phyloP scores from a whole-genome alignment of 1,140 invertebrate species.

The Zaprionus vittiger region DNA sequence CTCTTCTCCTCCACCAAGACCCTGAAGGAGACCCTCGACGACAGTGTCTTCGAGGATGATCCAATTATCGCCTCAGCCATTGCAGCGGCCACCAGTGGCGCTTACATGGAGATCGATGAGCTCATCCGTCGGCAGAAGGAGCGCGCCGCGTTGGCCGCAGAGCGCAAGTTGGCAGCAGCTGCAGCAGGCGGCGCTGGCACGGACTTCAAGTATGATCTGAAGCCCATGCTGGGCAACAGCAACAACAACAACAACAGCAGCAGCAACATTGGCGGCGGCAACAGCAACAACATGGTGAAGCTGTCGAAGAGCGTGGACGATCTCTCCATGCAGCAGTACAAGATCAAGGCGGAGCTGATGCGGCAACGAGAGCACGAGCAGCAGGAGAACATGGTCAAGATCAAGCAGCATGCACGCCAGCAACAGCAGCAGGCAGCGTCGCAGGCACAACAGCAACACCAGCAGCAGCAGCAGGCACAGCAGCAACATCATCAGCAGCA shows the following conservation, averaged over 20 bases:
- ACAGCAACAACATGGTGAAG: slow-evolving; percentile 72
- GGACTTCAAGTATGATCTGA: slow-evolving; percentile 78
- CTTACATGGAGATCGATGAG: slow-evolving; percentile 83
- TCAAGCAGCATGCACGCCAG: slow-evolving; percentile 77
- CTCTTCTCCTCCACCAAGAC: slow-evolving; percentile 84
- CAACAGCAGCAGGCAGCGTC: slow-evolving; percentile 70
- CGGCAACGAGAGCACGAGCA: slow-evolving; percentile 75
- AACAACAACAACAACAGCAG: slow-evolving; percentile 60
- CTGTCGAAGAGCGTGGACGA: slow-evolving; percentile 81
- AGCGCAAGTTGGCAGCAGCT: slow-evolving; percentile 72
- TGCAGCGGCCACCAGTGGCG: slow-evolving; percentile 79
- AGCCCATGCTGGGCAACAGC: slow-evolving; percentile 75
- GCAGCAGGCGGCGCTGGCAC: slow-evolving; percentile 53
- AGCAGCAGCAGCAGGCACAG: slow-evolving; percentile 67
- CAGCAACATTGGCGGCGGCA: slow-evolving; percentile 43
- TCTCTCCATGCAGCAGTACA: slow-evolving; percentile 77
- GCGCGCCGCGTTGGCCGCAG: slow-evolving; percentile 67
- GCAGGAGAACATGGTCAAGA: slow-evolving; percentile 80
- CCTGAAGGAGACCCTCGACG: slow-evolving; percentile 80
- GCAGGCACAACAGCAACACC: slow-evolving; percentile 62
- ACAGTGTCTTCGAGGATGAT: slow-evolving; percentile 84
- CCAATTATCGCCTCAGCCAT: slow-evolving; percentile 84
- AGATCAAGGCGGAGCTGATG: slow-evolving; percentile 71
- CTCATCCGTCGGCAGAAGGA: slow-evolving; percentile 78
- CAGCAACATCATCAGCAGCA: slow-evolving; percentile 55